These are phyloP conservation scores for Tylochromis polylepis DNA, from an alignment of 2,113 vertebrate genomes.

Conservation along the genomic window DNA sequence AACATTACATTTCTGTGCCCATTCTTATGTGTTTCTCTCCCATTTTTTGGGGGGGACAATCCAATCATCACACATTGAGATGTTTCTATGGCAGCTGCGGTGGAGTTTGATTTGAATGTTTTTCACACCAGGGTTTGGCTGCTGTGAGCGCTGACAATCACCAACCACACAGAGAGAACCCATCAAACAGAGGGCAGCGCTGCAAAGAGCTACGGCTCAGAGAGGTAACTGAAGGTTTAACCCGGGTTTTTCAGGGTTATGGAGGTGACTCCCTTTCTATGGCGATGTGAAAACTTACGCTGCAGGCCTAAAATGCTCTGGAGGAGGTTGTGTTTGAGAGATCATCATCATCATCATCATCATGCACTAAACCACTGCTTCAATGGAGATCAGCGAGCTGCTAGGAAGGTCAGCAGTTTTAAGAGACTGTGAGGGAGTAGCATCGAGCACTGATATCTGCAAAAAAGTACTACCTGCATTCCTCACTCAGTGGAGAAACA, in stretches of 20 bases:
- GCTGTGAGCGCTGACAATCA: background rate
- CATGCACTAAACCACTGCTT: background rate
- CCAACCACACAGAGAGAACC: background rate
- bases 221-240: background rate
- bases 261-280: background rate
- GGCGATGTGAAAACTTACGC: accelerated
- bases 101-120: background rate
- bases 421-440: background rate
- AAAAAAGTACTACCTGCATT: background rate
- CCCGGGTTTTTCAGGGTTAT: background rate
- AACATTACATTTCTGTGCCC: background rate
- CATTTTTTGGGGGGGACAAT: background rate
- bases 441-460: background rate
- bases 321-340: background rate
- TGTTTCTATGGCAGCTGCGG: background rate
- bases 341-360: background rate
- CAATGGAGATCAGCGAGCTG: accelerated
- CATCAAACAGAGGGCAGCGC: background rate
- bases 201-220: background rate
- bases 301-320: background rate
- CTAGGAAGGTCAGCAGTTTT: background rate
- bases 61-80: background rate
- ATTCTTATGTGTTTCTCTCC: background rate
- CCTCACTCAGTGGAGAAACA: background rate
- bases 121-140: background rate